phyloP scores from a whole-genome alignment of 2,888 invertebrate species.

The Habrosyne pyritoides region DNA sequence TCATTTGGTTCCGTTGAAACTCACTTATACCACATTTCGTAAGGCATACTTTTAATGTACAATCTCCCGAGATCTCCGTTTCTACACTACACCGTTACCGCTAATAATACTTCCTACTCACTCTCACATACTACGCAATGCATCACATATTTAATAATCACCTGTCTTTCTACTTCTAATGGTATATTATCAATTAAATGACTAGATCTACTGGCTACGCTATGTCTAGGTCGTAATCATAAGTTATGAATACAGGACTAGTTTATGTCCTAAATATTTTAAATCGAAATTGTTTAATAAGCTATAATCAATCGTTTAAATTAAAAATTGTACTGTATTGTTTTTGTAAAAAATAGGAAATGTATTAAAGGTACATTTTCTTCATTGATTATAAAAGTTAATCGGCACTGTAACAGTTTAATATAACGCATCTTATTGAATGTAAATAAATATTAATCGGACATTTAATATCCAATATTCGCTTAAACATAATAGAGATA shows the following conservation, averaged over 20 bases:
- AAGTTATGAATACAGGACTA: background rate
- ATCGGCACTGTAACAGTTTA: background rate
- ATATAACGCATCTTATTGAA: background rate
- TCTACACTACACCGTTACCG: constrained; percentile 34
- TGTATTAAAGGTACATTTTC: background rate
- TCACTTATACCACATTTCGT: constrained; percentile 26
- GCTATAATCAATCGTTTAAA: background rate
- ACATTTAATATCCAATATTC: constrained; percentile 9
- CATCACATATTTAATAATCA: constrained; percentile 69
- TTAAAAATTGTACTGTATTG: background rate
- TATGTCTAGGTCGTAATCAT: constrained; percentile 30
- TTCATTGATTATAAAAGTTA: background rate
- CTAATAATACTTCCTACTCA: constrained; percentile 47
- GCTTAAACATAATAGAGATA: constrained; percentile 11
- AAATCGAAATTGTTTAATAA: background rate
- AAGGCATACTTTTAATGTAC: constrained; percentile 45
- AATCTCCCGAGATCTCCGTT: constrained; percentile 23
- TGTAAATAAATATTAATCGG: background rate
- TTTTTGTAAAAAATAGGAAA: background rate
- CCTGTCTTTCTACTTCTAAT: constrained; percentile 62
- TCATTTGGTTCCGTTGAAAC: background rate
- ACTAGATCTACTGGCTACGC: constrained; percentile 41
- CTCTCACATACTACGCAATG: constrained; percentile 52
- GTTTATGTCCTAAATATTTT: background rate
- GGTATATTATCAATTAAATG: constrained; percentile 43